Percentiles rank a stretch among this genome's conserved stretches.
These are phyloP conservation scores for Ctenicera cuprea DNA, from an alignment of 2,888 invertebrate species.

Conservation along the genomic window DNA sequence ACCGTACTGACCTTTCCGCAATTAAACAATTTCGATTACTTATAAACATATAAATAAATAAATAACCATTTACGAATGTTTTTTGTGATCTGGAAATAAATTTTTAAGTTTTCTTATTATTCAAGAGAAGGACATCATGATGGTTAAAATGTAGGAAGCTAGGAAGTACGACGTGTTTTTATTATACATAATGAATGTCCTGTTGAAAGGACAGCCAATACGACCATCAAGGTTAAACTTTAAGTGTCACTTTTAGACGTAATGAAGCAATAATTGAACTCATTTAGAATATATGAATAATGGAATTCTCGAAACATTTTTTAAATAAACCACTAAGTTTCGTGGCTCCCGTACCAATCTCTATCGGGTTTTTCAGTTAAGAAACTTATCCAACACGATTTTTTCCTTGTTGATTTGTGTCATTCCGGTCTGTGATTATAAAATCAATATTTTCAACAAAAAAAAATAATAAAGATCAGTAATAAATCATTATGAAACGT, in stretches of 20 bases:
- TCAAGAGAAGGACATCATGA: constrained; percentile 18
- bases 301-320: too few species aligned
- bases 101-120: constrained; percentile 11
- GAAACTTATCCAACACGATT: too few species aligned
- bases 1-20: constrained; percentile 1
- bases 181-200: constrained; percentile 23
- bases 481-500: too few species aligned
- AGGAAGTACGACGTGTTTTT: constrained; percentile 19
- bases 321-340: too few species aligned
- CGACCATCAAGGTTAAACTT: constrained; percentile 11
- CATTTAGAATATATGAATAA: too few species aligned
- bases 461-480: too few species aligned
- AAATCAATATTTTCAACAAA: too few species aligned
- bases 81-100: not conserved
- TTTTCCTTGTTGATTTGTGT: too few species aligned
- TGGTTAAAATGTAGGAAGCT: constrained; percentile 12
- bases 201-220: constrained; percentile 18
- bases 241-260: constrained; percentile 4
- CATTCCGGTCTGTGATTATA: too few species aligned
- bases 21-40: not conserved
- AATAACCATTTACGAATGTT: not conserved
- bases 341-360: too few species aligned
- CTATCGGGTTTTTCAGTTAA: too few species aligned
- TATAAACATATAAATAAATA: not conserved
- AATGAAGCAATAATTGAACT: too few species aligned